Evolutionary conservation across 30 jellyfish, hydroid and myxozoan genomes (phyloP), one percentile per base, ranked within the genome.

Genomic region (Clytia hemisphaerica): DNA sequence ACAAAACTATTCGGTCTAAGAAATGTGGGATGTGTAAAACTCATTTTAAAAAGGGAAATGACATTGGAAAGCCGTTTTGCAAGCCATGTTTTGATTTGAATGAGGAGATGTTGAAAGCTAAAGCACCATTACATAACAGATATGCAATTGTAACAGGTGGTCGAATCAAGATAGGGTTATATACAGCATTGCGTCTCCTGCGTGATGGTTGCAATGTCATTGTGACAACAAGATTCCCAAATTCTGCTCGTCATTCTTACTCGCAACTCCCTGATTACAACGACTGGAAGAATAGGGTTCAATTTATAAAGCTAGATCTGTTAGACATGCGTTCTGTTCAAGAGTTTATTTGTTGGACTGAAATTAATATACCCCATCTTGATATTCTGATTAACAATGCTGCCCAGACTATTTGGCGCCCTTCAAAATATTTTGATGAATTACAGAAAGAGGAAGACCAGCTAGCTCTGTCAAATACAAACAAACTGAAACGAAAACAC

Each of bases 71-170:
- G 47, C 21, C 31, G 28, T 36, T 75, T 29, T 75, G 87, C 47
- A 1, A 24, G 10, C 16, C 24, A 1, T 75, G 87, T 35, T 19
- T 27, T 1, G 58, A 32, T 14, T 37, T 59, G 22, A 75, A 75
- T 33, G 0, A 37, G 14, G 77, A 60, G 0, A 75, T 75, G 87
- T 65, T 73, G 37, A 32, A 16, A 28, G 29, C 25, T 32, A 61
- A 72, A 44, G 2, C 72, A 18, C 38, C 60, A 44, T 75, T 75
- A 42, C 31, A 48, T 26, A 68, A 50, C 9, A 75, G 72, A 45
- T 60, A 24, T 54, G 87, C 87, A 2, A 30, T 75, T n/a, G 87
- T 75, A 9, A 75, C 87, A 29, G 87, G 87, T 37, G 87, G 71
- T 29, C 63, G 87, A 26, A 31, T 75, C 61, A 75, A 75, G 33